These are phyloP conservation scores for Hylaea fasciaria DNA, from an alignment of 2,888 invertebrate genomes.

Conservation along the genomic window DNA sequence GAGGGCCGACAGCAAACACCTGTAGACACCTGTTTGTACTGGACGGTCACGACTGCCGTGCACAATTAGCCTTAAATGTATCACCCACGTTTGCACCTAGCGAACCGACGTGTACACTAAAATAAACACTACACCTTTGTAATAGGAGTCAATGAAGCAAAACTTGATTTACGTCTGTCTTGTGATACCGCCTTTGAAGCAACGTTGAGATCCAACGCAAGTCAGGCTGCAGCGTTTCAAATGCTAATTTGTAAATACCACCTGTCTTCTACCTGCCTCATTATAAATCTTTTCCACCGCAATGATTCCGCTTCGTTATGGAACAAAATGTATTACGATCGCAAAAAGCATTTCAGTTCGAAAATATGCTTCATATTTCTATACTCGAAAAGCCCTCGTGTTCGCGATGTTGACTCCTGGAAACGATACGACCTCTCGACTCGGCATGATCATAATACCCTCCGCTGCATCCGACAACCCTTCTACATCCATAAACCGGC, in stretches of 20 bases:
- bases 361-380: conserved; percentile 67
- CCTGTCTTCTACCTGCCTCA: conserved; percentile 14
- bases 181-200: conserved; percentile 59
- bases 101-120: conserved; percentile 20
- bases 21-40: conserved; percentile 76
- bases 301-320: conserved; percentile 27
- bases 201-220: conserved; percentile 52
- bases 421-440: conserved; percentile 79
- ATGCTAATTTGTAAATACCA: conserved; percentile 49
- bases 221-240: conserved; percentile 45
- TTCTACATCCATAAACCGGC: conserved; percentile 82
- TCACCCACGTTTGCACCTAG: conserved; percentile 54
- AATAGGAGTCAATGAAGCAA: conserved; percentile 11
- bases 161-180: conserved; percentile 29
- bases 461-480: conserved; percentile 77
- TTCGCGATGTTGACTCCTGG: conserved; percentile 81
- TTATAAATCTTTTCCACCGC: conserved; percentile 16
- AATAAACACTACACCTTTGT: conserved; percentile 28
- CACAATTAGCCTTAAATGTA: conserved; percentile 77
- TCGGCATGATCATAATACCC: conserved; percentile 82
- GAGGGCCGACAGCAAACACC: conserved; percentile 79
- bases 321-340: conserved; percentile 42
- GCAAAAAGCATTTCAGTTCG: conserved; percentile 50
- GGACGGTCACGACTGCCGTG: conserved; percentile 73
- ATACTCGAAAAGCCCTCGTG: conserved; percentile 70